Evolutionary conservation across 2,797 vertebrate species (phyloP).

Genomic region (Ctenosaura bakeri): DNA sequence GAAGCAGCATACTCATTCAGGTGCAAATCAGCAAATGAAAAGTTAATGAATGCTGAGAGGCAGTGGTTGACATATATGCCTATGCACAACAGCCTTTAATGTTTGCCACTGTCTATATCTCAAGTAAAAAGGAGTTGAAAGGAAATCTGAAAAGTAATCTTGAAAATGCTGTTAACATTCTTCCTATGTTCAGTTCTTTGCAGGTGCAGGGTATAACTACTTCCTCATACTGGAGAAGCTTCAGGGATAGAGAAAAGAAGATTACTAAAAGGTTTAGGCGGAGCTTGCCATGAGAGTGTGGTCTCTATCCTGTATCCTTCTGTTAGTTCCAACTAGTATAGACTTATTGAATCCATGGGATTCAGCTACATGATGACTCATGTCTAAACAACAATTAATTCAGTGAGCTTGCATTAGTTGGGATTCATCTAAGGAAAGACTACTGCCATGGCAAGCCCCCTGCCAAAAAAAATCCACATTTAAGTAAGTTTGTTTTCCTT

Average conservation of each 20-base stretch:
- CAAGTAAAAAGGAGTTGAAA: background rate
- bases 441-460: too few species aligned
- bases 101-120: background rate
- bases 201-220: background rate
- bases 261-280: background rate
- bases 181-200: too few species aligned
- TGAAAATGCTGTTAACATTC: too few species aligned
- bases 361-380: too few species aligned
- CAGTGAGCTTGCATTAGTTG: too few species aligned
- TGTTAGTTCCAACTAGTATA: background rate
- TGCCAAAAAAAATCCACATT: too few species aligned
- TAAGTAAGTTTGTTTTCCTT: too few species aligned
- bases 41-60: background rate
- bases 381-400: too few species aligned
- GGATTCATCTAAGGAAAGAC: too few species aligned
- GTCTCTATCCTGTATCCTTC: background rate
- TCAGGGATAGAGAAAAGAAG: background rate
- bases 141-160: background rate
- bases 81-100: background rate
- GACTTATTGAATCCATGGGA: background rate
- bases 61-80: background rate
- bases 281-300: background rate
- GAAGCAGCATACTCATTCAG: background rate
- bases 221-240: background rate
- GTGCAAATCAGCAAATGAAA: background rate